Percentiles rank a stretch among this genome's conserved stretches.
These are phyloP conservation scores for Tenebrosternarchus preto DNA, from an alignment of 2,113 vertebrate species.

Conservation along the genomic window DNA sequence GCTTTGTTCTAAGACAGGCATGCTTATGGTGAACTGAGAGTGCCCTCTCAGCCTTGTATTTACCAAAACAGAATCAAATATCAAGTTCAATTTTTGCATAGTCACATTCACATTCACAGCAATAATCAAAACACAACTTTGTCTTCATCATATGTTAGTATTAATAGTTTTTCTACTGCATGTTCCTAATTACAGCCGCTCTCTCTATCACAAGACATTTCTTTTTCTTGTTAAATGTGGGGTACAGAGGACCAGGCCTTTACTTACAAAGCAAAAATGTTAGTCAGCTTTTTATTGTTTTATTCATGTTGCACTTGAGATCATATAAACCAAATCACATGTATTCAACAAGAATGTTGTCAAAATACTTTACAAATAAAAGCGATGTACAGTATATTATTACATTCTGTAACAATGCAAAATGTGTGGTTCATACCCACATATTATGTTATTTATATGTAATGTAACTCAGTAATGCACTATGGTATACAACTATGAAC, in stretches of 20 bases:
- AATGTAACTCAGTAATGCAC: constrained; percentile 40
- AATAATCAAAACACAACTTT: constrained; percentile 49
- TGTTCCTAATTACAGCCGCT: constrained; percentile 6
- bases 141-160: constrained; percentile 11
- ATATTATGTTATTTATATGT: constrained; percentile 45
- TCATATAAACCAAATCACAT: constrained; percentile 36
- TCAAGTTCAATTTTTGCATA: constrained; percentile 9
- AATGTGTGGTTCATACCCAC: constrained; percentile 21
- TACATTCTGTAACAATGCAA: constrained; percentile 23
- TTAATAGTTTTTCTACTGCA: constrained; percentile 35
- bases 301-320: constrained; percentile 41
- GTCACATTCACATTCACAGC: constrained; percentile 39
- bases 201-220: constrained; percentile 2
- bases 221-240: constrained; percentile 21
- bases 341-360: constrained; percentile 46
- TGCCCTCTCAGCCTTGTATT: constrained; percentile 36
- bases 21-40: constrained; percentile 25
- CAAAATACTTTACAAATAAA: constrained; percentile 15
- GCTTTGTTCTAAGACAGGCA: constrained; percentile 25
- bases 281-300: constrained; percentile 26
- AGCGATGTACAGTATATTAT: constrained; percentile 31
- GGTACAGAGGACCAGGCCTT: constrained; percentile 12
- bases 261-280: constrained; percentile 42
- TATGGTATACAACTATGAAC: constrained; percentile 32
- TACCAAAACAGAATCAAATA: constrained; percentile 17